Conservation (phyloP, 2,888 invertebrate species). For the Pollenia angustigena region DNA sequence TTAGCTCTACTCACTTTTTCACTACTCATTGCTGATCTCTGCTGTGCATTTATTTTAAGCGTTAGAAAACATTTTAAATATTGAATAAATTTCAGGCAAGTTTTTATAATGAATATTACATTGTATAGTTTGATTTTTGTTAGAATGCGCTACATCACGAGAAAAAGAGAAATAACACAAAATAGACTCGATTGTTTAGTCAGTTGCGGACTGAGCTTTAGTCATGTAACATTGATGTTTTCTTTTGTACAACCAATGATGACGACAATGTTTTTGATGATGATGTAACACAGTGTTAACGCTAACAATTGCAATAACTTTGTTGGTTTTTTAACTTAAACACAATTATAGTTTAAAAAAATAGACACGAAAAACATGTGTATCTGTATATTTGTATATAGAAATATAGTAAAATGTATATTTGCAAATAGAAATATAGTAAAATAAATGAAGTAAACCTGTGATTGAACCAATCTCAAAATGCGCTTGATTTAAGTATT, state of each 20-base stretch:
- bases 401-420: no score
- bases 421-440: no score
- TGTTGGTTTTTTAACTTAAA: constrained; percentile 36
- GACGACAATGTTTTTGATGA: constrained; percentile 28
- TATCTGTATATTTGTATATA: no score
- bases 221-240: constrained; percentile 35
- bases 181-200: constrained; percentile 62
- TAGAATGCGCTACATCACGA: constrained; percentile 5
- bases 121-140: background rate
- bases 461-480: no score
- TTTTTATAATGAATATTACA: background rate
- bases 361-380: no score
- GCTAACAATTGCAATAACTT: constrained; percentile 53
- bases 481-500: no score
- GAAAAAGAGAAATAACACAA: background rate
- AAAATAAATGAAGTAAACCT: no score
- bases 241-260: constrained; percentile 40
- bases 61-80: no score
- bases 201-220: constrained; percentile 59
- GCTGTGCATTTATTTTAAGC: no score
- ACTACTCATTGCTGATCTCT: no score
- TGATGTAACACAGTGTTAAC: constrained; percentile 14
- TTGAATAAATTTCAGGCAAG: background rate
- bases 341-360: background rate
- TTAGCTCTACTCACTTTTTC: no score